A percentile compares a stretch with the other conserved stretches of the same genome.
These are phyloP conservation scores for Sogatella furcifera DNA, from an alignment of 1,140 invertebrate species.

Conservation along the genomic window DNA sequence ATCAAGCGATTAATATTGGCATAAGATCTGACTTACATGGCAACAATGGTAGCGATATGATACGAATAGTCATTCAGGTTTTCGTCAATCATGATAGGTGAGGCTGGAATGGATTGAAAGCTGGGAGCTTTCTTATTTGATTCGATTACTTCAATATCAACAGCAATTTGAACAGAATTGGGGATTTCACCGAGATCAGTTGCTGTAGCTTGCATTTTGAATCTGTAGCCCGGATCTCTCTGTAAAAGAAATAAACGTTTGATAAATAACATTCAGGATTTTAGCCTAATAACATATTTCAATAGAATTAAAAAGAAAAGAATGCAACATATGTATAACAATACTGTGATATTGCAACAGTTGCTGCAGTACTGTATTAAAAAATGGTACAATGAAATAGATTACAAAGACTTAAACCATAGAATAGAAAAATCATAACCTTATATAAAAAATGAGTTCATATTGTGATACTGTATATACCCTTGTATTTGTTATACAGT, in stretches of 20 bases:
- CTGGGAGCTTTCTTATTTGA: conserved; percentile 77
- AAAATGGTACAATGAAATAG: too few relatives aligned
- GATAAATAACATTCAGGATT: too few relatives aligned
- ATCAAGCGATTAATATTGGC: background rate
- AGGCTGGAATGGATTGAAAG: conserved; percentile 43
- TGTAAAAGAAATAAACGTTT: conserved; percentile 29
- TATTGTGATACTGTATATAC: too few relatives aligned
- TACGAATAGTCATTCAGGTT: conserved; percentile 55
- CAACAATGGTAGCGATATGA: conserved; percentile 54
- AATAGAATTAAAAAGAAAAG: too few relatives aligned
- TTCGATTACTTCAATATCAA: conserved; percentile 74
- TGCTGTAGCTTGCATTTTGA: conserved; percentile 60
- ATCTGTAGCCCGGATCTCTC: conserved; percentile 53
- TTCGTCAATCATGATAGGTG: conserved; percentile 56
- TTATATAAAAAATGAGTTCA: too few relatives aligned
- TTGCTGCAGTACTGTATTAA: too few relatives aligned
- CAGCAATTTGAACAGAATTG: conserved; percentile 51
- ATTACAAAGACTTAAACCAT: too few relatives aligned
- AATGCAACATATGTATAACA: too few relatives aligned
- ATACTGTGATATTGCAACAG: too few relatives aligned
- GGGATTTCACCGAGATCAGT: conserved; percentile 57
- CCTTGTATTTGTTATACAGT: too few relatives aligned
- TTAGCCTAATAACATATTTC: too few relatives aligned
- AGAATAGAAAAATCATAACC: too few relatives aligned
- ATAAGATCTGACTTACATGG: conserved; percentile 41